Conservation (phyloP, 2,113 vertebrate genomes). For the Cromileptes altivelis region DNA sequence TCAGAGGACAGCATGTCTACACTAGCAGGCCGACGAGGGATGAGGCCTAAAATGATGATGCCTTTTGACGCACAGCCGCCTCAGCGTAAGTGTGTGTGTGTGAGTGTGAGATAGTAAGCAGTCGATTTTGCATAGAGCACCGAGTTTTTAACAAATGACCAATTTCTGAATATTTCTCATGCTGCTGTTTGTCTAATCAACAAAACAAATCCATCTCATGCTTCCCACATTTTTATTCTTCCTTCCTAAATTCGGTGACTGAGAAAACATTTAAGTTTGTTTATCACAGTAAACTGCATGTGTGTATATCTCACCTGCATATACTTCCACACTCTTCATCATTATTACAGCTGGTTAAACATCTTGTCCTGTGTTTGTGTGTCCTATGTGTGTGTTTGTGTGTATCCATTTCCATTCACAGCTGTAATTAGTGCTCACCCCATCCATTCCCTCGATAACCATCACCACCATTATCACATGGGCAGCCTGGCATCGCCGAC, state of each 20-base stretch:
- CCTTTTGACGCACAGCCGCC: constrained; percentile 98
- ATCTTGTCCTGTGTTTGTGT: constrained; percentile 59
- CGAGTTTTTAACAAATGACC: background rate
- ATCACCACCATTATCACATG: constrained; percentile 99
- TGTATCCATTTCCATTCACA: constrained; percentile 91
- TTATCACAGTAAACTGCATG: constrained; percentile 74
- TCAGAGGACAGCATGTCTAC: constrained; percentile 99
- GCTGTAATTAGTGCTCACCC: constrained; percentile 99
- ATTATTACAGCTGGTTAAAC: constrained; percentile 49
- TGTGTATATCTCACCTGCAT: constrained; percentile 65
- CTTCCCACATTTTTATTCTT: constrained; percentile 10
- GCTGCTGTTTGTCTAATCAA: background rate
- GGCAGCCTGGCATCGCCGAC: constrained; percentile 95
- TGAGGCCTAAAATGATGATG: constrained; percentile 99
- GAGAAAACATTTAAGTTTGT: constrained; percentile 1
- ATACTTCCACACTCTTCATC: constrained; percentile 31
- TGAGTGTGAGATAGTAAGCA: constrained; percentile 18
- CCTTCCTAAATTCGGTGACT: constrained; percentile 16
- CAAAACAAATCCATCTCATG: constrained; percentile 33
- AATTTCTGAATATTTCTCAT: background rate
- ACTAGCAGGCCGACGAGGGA: constrained; percentile 94
- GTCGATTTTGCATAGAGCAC: background rate
- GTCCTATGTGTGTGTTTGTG: constrained; percentile 41
- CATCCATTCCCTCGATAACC: constrained; percentile 99
- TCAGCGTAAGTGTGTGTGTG: constrained; percentile 93